Evolutionary conservation across 1,140 invertebrate genomes (phyloP), one percentile per base, ranked within the genome.

Genomic region (Delia radicum): DNA sequence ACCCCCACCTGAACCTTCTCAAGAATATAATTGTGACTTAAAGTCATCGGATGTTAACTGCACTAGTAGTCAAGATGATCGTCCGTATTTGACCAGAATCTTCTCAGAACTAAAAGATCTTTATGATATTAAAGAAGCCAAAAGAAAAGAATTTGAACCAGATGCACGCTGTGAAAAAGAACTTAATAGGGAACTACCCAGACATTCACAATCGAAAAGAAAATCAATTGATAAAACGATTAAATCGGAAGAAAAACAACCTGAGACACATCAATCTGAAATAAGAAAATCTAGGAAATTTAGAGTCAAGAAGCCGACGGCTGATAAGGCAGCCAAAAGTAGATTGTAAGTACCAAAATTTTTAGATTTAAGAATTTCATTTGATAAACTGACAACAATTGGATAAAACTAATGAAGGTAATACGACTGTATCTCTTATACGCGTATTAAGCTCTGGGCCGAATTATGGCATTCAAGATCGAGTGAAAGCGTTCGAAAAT

Each of bases 91-190:
- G 37, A 75, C 74, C 2, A 76, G 71, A 6, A 78, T 85, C 0
- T 85, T 85, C 6, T 76, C 78, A 0, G 83, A 85, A 69, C 74
- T 85, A 0, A 73, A 71, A 15, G 74, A 79, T 8, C 69, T 85
- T 0, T 85, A 81, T 7, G 76, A 80, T 0, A 29, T 55, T 0
- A 74, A 69, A 1, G 63, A 76, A 0, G 7, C 10, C 0, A 79
- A 78, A 13, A 76, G 75, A 21, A 75, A 77, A 26, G 62, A 8
- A 8, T 74, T 78, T 0, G 76, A 78, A 0, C 33, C 69, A 12
- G 75, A 80, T 15, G 79, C 77, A 33, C 61, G 74, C 15, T 83
- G 82, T 27, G 77, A 77, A 61, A 61, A 15, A 24, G 76, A 74
- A 18, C 62, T 77, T 6, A 55, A 55, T 55, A 55, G 24, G 24